Percentiles rank a stretch among this genome's conserved stretches.
Evolutionary conservation across 37 sponge, comb jelly and placozoan species (phyloP).

Genomic region (Crambe crambe): DNA sequence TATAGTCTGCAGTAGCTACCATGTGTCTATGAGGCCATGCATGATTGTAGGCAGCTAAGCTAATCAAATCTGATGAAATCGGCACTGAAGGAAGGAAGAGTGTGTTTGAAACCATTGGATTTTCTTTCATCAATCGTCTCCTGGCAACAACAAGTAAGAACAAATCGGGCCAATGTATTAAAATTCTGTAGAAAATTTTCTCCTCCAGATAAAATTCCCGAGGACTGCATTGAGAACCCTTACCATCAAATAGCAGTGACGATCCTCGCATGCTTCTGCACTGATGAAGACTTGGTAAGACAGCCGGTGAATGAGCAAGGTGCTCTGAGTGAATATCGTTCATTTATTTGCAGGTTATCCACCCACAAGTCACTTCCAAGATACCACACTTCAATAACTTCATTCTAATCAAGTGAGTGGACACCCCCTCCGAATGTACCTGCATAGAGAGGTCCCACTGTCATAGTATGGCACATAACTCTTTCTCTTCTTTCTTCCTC

Average conservation of each 20-base stretch:
- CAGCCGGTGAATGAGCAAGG: background rate
- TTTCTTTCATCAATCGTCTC: conserved; percentile 76
- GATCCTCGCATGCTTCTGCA: conserved; percentile 76
- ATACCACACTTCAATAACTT: conserved; percentile 61
- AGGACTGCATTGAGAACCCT: conserved; percentile 48
- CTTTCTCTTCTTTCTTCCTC: background rate
- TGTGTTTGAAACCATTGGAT: conserved; percentile 76
- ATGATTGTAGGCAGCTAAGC: conserved; percentile 54
- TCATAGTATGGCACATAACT: background rate
- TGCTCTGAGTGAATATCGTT: background rate
- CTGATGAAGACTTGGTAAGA: conserved; percentile 72
- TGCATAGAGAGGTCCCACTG: no score
- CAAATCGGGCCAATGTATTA: background rate
- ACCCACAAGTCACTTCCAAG: conserved; percentile 74
- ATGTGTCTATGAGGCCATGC: no score
- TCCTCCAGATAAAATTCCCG: conserved; percentile 26
- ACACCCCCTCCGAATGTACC: no score
- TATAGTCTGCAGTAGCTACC: background rate
- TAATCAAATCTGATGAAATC: conserved; percentile 48
- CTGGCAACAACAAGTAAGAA: conserved; percentile 47
- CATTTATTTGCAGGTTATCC: conserved; percentile 27
- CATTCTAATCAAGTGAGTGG: conserved; percentile 28
- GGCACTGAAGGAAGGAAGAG: conserved; percentile 36
- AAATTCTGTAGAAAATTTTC: background rate
- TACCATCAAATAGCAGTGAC: conserved; percentile 73